A percentile compares a stretch with the other conserved stretches of the same genome.
Conservation (phyloP, 2,888 invertebrate species). For the Dichetophora obliterata region DNA sequence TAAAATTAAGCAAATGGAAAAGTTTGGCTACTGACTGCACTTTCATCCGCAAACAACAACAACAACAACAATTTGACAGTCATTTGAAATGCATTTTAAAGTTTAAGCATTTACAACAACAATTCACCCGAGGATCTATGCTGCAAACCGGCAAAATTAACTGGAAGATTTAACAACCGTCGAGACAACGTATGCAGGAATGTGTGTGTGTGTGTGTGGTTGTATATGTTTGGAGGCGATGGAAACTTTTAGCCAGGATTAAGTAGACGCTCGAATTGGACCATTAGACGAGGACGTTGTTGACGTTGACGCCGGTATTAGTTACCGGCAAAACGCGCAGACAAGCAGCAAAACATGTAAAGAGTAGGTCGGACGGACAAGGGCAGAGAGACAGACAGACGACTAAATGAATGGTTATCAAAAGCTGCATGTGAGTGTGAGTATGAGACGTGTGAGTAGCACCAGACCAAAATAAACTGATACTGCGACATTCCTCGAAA, state of each 20-base stretch:
- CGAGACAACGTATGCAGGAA: constrained; percentile 36
- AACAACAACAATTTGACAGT: background rate
- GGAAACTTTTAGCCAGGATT: constrained; percentile 52
- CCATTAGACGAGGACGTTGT: constrained; percentile 58
- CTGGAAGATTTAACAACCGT: constrained; percentile 61
- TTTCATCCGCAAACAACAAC: background rate
- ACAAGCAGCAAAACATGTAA: background rate
- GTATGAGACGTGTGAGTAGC: background rate
- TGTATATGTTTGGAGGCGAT: background rate
- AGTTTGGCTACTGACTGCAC: background rate
- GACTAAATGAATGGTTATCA: constrained; percentile 26
- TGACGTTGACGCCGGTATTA: constrained; percentile 34
- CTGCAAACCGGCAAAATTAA: constrained; percentile 56
- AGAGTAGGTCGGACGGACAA: background rate
- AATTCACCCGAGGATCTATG: background rate
- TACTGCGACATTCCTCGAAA: background rate
- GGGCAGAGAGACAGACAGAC: background rate
- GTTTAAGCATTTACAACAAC: background rate
- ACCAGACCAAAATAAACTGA: constrained; percentile 17
- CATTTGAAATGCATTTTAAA: constrained; percentile 2
- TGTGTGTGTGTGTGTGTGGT: background rate
- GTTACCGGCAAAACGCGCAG: constrained; percentile 36
- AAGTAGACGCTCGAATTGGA: constrained; percentile 62
- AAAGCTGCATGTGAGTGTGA: background rate
- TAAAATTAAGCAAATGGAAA: background rate